Conservation (phyloP, 2,113 vertebrate genomes). For the Pseudopodoces humilis region DNA sequence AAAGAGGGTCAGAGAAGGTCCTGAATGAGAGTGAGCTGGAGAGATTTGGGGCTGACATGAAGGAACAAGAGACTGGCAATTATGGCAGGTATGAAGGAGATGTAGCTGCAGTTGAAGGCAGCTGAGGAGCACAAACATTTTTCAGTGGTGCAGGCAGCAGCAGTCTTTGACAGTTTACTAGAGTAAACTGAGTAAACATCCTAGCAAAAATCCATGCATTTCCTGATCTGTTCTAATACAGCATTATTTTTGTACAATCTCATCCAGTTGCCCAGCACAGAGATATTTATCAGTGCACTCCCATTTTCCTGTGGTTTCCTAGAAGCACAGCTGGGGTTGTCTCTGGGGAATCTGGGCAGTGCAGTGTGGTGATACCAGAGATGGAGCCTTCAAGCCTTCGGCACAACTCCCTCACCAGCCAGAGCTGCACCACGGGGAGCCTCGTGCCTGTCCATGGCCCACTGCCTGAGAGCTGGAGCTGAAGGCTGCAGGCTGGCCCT, state of each 20-base stretch:
- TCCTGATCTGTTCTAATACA: background rate
- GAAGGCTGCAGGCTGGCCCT: background rate
- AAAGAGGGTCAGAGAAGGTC: background rate
- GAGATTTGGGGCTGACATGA: background rate
- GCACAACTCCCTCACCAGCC: background rate
- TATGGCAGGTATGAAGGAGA: background rate
- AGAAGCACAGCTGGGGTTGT: background rate
- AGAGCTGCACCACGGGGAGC: fast-evolving
- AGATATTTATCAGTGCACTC: background rate
- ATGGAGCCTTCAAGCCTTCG: background rate
- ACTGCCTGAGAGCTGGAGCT: background rate
- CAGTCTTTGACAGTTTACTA: background rate
- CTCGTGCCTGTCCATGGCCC: background rate
- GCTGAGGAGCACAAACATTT: background rate
- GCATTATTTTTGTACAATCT: background rate
- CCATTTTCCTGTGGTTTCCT: background rate
- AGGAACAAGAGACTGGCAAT: background rate
- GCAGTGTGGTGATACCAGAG: fast-evolving
- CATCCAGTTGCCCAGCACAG: background rate
- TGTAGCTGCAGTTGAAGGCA: background rate
- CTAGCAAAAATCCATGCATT: background rate
- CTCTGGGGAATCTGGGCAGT: background rate
- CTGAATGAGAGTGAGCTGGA: background rate
- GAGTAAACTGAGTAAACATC: background rate
- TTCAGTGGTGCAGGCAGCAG: background rate